Conservation (phyloP, 2,113 vertebrate genomes). For the Grammomys dolichurus region DNA sequence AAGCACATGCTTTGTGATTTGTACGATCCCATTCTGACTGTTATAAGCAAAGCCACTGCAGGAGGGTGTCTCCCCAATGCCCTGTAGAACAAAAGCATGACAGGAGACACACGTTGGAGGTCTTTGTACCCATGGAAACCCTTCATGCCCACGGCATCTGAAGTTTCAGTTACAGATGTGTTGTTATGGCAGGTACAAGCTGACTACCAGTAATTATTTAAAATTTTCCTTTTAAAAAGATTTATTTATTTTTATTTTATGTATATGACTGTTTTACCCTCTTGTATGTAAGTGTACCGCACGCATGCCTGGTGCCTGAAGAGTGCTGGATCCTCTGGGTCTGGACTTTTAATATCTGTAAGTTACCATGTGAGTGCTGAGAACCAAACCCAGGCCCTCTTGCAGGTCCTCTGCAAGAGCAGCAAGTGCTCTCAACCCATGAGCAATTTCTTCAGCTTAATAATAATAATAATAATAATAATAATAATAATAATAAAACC, state of each 20-base stretch:
- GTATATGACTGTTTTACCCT: background rate
- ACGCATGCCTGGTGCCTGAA: background rate
- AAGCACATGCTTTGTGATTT: background rate
- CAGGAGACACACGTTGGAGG: background rate
- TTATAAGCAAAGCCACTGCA: background rate
- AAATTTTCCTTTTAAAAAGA: background rate
- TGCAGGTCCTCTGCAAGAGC: background rate
- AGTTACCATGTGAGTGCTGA: background rate
- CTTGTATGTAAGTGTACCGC: no score
- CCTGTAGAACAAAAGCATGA: background rate
- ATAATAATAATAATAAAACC: background rate
- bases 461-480: background rate
- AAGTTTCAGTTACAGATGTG: background rate
- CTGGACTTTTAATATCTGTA: background rate
- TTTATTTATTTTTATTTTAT: background rate
- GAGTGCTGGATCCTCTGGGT: background rate
- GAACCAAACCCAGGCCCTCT: background rate
- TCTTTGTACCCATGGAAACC: constrained; percentile 36
- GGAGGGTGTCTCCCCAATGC: background rate
- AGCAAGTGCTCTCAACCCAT: background rate
- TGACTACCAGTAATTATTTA: constrained; percentile 21
- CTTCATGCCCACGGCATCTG: background rate
- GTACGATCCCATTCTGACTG: background rate
- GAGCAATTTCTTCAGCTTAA: background rate
- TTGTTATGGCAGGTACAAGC: background rate